phyloP scores from a whole-genome alignment of 1,140 invertebrate genomes.

The Heliconius nattereri region DNA sequence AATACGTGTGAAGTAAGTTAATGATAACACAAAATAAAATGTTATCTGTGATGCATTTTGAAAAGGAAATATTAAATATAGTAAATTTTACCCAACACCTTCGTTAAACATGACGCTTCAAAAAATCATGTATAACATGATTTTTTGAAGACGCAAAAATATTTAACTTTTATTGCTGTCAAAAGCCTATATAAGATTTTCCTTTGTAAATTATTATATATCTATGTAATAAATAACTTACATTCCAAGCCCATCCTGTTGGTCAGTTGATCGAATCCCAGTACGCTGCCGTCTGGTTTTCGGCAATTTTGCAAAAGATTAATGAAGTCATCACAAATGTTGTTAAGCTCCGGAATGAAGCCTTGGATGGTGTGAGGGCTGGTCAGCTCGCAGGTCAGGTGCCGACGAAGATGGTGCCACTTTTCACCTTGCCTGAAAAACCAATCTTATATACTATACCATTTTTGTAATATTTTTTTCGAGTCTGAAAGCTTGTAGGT shows the following conservation, averaged over 20 bases:
- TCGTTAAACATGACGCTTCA: neutral
- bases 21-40: too few relatives aligned
- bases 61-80: neutral
- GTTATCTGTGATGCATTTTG: too few relatives aligned
- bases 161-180: neutral
- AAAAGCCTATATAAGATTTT: neutral
- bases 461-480: neutral
- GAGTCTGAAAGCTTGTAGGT: too few relatives aligned
- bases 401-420: slow-evolving; percentile 88
- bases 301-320: slow-evolving; percentile 83
- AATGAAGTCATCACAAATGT: slow-evolving; percentile 90
- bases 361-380: slow-evolving; percentile 88
- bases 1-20: too few relatives aligned
- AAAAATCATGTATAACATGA: neutral
- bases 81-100: neutral
- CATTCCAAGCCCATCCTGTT: slow-evolving; percentile 91
- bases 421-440: slow-evolving; percentile 87
- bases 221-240: slow-evolving; percentile 67
- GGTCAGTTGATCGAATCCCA: slow-evolving; percentile 87
- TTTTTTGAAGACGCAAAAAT: neutral
- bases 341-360: slow-evolving; percentile 89
- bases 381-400: slow-evolving; percentile 89
- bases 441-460: neutral
- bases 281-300: slow-evolving; percentile 77
- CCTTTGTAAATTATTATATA: neutral